Evolutionary conservation across 2,888 invertebrate species (phyloP).

Genomic region (Dexiosoma caninum): DNA sequence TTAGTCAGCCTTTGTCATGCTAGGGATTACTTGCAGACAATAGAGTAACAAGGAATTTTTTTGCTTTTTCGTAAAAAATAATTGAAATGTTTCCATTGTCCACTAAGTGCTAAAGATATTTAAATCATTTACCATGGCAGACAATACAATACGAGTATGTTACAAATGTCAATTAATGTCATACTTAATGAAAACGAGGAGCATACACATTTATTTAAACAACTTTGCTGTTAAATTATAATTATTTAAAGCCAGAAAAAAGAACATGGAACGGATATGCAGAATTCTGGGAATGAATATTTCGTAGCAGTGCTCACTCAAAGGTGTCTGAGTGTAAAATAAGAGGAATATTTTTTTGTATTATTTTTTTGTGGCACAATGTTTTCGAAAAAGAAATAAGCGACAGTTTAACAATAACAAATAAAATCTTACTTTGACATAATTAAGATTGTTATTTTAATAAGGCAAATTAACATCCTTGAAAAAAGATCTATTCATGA

Average conservation of each 20-base stretch:
- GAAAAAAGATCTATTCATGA: too few species aligned
- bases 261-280: conserved; percentile 25
- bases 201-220: conserved; percentile 59
- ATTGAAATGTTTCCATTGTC: conserved; percentile 36
- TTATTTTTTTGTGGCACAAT: background rate
- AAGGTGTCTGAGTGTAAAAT: background rate
- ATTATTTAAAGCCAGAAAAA: background rate
- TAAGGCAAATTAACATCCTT: too few species aligned
- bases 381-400: background rate
- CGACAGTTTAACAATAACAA: background rate
- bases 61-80: background rate
- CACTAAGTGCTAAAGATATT: background rate
- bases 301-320: background rate
- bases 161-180: conserved; percentile 60
- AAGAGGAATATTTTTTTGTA: background rate
- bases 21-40: too few species aligned
- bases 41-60: too few species aligned
- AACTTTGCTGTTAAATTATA: conserved; percentile 20
- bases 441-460: too few species aligned
- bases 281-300: conserved; percentile 25
- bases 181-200: conserved; percentile 52
- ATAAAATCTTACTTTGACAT: too few species aligned
- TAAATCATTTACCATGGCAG: conserved; percentile 34
- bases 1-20: too few species aligned
- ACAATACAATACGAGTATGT: conserved; percentile 33